Percentiles rank a stretch among this genome's conserved stretches.
These are phyloP conservation scores for Hycleus phaleratus DNA, from an alignment of 1,140 invertebrate genomes.

Conservation along the genomic window DNA sequence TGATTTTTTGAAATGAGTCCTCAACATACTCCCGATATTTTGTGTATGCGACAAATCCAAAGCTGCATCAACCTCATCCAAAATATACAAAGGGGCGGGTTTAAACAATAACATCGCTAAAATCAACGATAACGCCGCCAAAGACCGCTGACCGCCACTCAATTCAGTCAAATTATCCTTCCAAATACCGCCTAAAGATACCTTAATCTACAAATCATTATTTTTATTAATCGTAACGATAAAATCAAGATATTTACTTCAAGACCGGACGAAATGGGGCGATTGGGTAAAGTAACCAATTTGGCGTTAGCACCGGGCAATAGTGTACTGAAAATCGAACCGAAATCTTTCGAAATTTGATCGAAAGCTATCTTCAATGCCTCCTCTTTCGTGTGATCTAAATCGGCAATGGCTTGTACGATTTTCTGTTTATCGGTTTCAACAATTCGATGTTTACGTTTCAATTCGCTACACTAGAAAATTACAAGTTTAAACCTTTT, in stretches of 20 bases:
- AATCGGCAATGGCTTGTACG: slow-evolving; percentile 70
- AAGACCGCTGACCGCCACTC: slow-evolving; percentile 92
- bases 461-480: slow-evolving; percentile 64
- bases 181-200: slow-evolving; percentile 90
- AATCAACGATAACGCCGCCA: slow-evolving; percentile 94
- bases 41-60: slow-evolving; percentile 97
- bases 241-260: slow-evolving; percentile 52
- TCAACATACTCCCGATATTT: slow-evolving; percentile 96
- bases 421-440: slow-evolving; percentile 80
- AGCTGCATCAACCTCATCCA: slow-evolving; percentile 98
- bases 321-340: slow-evolving; percentile 89
- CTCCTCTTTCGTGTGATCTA: slow-evolving; percentile 84
- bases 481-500: not conserved
- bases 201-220: slow-evolving; percentile 57
- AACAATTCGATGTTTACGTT: slow-evolving; percentile 77
- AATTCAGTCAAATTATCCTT: slow-evolving; percentile 95
- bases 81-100: slow-evolving; percentile 96
- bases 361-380: slow-evolving; percentile 74
- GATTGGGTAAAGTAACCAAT: slow-evolving; percentile 67
- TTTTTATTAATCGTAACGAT: not conserved
- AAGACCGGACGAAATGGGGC: slow-evolving; percentile 74
- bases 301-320: slow-evolving; percentile 84
- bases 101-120: slow-evolving; percentile 95
- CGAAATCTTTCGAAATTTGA: slow-evolving; percentile 85
- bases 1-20: slow-evolving; percentile 87